phyloP scores from a whole-genome alignment of 2,113 vertebrate genomes.

The Cynoglossus semilaevis region DNA sequence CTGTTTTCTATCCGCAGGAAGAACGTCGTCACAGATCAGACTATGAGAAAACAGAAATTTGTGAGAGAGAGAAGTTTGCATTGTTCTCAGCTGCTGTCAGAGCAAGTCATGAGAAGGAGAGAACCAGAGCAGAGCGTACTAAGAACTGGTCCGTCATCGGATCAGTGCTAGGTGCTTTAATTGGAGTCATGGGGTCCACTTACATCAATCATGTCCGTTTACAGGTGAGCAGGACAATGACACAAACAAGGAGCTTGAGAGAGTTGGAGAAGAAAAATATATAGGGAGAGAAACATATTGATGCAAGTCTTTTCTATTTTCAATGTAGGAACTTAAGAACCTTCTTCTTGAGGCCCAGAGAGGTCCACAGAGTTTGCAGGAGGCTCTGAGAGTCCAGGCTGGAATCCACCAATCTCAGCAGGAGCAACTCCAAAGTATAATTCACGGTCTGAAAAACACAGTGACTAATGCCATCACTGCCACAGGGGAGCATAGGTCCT shows the following conservation, averaged over 20 bases:
- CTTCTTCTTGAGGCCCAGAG: conserved; percentile 93
- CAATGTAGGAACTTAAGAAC: conserved; percentile 84
- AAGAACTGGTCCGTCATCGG: conserved; percentile 98
- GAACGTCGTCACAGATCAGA: conserved; percentile 84
- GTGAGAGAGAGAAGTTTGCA: conserved; percentile 88
- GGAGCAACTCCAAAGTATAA: conserved; percentile 80
- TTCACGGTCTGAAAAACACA: conserved; percentile 76
- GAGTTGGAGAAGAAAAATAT: no score
- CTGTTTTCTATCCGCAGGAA: conserved; percentile 74
- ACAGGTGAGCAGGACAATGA: conserved; percentile 71
- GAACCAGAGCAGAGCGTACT: conserved; percentile 89
- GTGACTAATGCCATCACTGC: conserved; percentile 54
- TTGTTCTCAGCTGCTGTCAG: conserved; percentile 90
- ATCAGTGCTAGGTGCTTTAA: conserved; percentile 89
- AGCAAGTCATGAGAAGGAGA: conserved; percentile 94
- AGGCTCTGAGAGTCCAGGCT: conserved; percentile 88
- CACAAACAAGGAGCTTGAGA: no score
- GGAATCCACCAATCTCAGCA: conserved; percentile 84
- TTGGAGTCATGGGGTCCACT: conserved; percentile 94
- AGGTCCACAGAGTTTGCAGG: conserved; percentile 89
- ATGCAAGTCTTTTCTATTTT: not conserved
- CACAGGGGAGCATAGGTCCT: not conserved
- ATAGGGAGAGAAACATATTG: no score
- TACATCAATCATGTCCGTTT: conserved; percentile 93
- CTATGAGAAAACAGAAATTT: conserved; percentile 80